Evolutionary conservation across 2,797 vertebrate genomes (phyloP), one percentile per base, ranked within the genome.

Genomic region (Melanotaenia nigrans): DNA sequence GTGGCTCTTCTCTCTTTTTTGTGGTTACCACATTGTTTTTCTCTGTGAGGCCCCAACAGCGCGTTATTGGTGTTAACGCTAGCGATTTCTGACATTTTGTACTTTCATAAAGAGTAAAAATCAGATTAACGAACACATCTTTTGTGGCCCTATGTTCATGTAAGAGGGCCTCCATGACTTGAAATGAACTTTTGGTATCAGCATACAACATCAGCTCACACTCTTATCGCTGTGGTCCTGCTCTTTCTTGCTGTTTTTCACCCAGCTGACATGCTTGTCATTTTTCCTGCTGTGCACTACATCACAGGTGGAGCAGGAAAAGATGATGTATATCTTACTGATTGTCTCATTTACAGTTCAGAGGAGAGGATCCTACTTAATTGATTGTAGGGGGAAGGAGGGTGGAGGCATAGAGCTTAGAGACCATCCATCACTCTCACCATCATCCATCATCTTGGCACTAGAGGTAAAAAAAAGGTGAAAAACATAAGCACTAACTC

Each of bases 281-380:
- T 74, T 77, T 73, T 65, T 58, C 36, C 32, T 56, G 69, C 62
- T 2, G 9, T 42, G n/a, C 40, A 2, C 11, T 0, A 14, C 66
- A 59, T 69, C 79, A 53, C 36, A 36, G 45, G 40, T 12, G 11
- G n/a, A 22, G 14, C 4, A 3, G 58, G 45, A 16, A 56, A 32
- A 42, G 54, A 71, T 77, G 75, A 84, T 78, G 59, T 71, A 71
- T 68, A 33, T 74, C 81, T 68, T n/a, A 20, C 76, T 63, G 77
- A 85, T 85, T 71, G 75, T 77, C 75, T 81, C 65, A 53, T 83
- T 87, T 85, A 66, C 82, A 78, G 66, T 33, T 79, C 58, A 49
- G 65, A 56, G 57, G 49, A 72, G 54, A 64, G 63, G 22, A 1
- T 8, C 1, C 16, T 36, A 59, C 66, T 79, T 86, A 84, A 92